Evolutionary conservation across 2,113 vertebrate genomes (phyloP).

Genomic region (Oryzias woworae): DNA sequence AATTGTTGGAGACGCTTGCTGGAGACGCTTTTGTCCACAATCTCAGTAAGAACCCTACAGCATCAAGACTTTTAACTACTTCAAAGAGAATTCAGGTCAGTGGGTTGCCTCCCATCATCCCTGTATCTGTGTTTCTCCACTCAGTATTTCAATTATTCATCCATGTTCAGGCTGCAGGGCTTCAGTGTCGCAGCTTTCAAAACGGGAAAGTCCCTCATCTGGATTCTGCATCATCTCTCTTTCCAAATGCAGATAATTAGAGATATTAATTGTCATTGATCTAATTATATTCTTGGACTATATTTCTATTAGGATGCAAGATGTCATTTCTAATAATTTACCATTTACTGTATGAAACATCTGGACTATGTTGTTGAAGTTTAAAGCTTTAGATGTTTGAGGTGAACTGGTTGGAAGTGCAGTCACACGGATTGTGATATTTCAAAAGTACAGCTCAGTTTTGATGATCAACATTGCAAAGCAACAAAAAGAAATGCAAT

Average conservation of each 20-base stretch:
- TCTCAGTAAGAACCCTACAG: constrained; percentile 4
- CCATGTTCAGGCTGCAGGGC: constrained; percentile 22
- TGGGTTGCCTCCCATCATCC: constrained; percentile 60
- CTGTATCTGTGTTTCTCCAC: constrained; percentile 22
- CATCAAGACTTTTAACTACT: constrained; percentile 12
- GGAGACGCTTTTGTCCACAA: background rate
- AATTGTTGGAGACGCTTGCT: background rate
- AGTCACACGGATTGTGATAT: too few species aligned
- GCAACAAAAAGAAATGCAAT: too few species aligned
- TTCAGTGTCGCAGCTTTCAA: constrained; percentile 26
- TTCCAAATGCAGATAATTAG: background rate
- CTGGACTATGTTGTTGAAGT: too few species aligned
- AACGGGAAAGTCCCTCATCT: constrained; percentile 23
- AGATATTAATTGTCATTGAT: too few species aligned
- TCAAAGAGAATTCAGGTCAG: constrained; percentile 64
- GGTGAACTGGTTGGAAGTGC: too few species aligned
- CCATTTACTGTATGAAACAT: too few species aligned
- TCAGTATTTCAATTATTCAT: constrained; percentile 71
- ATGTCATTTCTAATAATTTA: too few species aligned
- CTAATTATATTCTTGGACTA: too few species aligned
- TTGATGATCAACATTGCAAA: too few species aligned
- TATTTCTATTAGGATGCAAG: too few species aligned
- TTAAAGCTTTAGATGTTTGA: too few species aligned
- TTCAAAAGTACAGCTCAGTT: too few species aligned
- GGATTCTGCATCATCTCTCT: background rate